Percentiles rank a stretch among this genome's conserved stretches.
Evolutionary conservation across 2,888 invertebrate genomes (phyloP).

Genomic region (Troides oblongomaculatus): DNA sequence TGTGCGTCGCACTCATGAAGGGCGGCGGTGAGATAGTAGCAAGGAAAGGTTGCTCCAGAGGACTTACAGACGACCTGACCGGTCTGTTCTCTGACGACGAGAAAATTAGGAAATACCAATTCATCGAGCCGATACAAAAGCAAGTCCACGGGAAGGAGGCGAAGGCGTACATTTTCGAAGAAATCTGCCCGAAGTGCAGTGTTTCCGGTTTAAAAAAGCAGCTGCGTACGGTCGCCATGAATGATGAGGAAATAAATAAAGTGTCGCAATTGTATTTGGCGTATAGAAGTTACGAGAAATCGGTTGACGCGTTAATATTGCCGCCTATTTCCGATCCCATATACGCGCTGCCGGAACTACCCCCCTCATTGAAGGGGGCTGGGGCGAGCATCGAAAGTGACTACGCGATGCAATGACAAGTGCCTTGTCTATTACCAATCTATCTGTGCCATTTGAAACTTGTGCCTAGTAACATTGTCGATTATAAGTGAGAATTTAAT

Average conservation of each 20-base stretch:
- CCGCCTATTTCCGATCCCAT: conserved; percentile 70
- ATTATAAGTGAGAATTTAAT: no score
- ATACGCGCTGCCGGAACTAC: conserved; percentile 63
- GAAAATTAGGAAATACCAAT: conserved; percentile 54
- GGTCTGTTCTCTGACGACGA: conserved; percentile 55
- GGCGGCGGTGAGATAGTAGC: conserved; percentile 67
- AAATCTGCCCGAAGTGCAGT: conserved; percentile 63
- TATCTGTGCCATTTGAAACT: conserved; percentile 37
- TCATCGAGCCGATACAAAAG: conserved; percentile 58
- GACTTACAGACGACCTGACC: conserved; percentile 48
- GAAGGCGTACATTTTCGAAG: conserved; percentile 51
- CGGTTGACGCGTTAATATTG: conserved; percentile 54
- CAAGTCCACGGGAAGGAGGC: conserved; percentile 47
- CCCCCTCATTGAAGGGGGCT: conserved; percentile 53
- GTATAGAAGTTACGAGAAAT: conserved; percentile 61
- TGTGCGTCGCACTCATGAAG: conserved; percentile 63
- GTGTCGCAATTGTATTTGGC: conserved; percentile 65
- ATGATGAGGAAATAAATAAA: conserved; percentile 61
- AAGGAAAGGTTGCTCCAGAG: conserved; percentile 44
- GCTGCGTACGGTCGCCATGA: conserved; percentile 59
- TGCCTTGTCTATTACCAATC: conserved; percentile 25
- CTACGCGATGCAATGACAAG: conserved; percentile 47
- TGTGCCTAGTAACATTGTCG: conserved; percentile 18
- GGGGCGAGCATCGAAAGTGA: conserved; percentile 57
- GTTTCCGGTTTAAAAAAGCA: conserved; percentile 63